These are phyloP conservation scores for Gopherus flavomarginatus DNA, from an alignment of 2,113 vertebrate genomes.

Conservation along the genomic window DNA sequence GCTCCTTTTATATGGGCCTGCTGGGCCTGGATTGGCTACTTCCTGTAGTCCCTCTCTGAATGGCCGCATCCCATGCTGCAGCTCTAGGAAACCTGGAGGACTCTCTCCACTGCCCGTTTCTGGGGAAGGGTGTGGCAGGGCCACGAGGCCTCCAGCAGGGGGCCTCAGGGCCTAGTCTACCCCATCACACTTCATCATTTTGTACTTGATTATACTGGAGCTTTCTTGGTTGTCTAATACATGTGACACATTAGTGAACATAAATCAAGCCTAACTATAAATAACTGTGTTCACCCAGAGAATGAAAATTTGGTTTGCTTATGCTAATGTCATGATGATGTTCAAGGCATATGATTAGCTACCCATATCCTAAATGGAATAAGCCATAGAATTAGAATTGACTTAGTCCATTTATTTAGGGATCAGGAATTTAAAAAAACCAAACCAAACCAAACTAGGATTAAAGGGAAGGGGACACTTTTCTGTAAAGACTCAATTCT, in stretches of 20 bases:
- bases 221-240: conserved; percentile 13
- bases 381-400: not conserved
- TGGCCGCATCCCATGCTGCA: too few species aligned
- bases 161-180: too few species aligned
- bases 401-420: not conserved
- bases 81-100: too few species aligned
- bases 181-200: not conserved
- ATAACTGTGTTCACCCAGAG: not conserved
- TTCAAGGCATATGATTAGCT: not conserved
- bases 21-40: too few species aligned
- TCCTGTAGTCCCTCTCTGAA: too few species aligned
- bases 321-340: not conserved
- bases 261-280: conserved; percentile 44
- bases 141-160: too few species aligned
- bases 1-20: too few species aligned
- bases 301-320: not conserved
- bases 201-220: conserved; percentile 9
- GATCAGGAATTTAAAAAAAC: not conserved
- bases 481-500: not conserved
- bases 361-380: not conserved
- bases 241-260: not conserved
- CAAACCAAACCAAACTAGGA: not conserved
- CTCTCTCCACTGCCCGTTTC: too few species aligned
- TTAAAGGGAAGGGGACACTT: not conserved
- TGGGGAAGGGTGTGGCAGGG: too few species aligned